Evolutionary conservation across 2,113 vertebrate genomes (phyloP), one percentile per base, ranked within the genome.

Genomic region (Lichenostomus cassidix): DNA sequence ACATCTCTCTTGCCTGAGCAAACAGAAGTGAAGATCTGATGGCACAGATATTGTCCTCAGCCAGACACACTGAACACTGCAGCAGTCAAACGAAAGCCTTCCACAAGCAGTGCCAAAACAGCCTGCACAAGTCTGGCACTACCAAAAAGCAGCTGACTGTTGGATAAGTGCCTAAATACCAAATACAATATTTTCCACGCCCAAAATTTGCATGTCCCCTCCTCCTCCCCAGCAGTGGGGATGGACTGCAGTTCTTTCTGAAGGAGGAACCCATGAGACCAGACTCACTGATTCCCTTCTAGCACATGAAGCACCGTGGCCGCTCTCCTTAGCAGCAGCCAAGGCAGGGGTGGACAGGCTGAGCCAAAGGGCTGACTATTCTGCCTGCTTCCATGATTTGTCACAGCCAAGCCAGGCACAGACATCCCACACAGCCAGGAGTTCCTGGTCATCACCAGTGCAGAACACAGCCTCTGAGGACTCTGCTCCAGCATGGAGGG

Each of bases 91-190:
- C 42, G 25, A 59, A 65, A 91, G 35, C 17, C 60, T 64, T 78
- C 50, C 50, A 20, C 9, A 50, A 50, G 22, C 17, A 70, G 50
- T 7, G 37, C 17, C 55, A 46, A 46, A 75, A 28, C 33, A 65
- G 19, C 33, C 71, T 37, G 37, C 31, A 13, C n/a, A 31, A 50
- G 11, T 12, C 29, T 35, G 47, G 47, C 42, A 39, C 25, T 25
- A n/a, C 17, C n/a, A 71, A 31, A 56, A 80, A 4, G 23, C 41
- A 56, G 22, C 0, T 7, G 0, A 29, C 64, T 39, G 23, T 19
- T 35, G 29, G 37, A 0, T 3, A 67, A 42, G 19, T 24, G 41
- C 22, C 28, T 55, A 19, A 67, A 71, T 1, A 2, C 8, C 68
- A 63, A 62, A 71, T 3, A 31, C 8, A 5, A 3, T 12, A 17